phyloP scores from a whole-genome alignment of 2,113 vertebrate species.

The Capra hircus region DNA sequence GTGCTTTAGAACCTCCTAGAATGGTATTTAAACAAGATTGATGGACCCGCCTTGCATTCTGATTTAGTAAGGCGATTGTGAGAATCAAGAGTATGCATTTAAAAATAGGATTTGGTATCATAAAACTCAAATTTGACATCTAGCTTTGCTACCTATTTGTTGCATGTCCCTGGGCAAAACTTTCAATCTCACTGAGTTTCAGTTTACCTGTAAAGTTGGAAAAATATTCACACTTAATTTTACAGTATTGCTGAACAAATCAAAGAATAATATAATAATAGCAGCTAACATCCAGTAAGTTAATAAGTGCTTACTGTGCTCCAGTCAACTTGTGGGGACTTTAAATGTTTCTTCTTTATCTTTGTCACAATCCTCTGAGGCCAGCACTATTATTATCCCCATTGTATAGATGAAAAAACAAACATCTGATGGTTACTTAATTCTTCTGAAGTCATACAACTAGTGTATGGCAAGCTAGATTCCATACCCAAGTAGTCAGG shows the following conservation, averaged over 20 bases:
- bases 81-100: background rate
- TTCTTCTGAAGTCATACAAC: background rate
- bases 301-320: background rate
- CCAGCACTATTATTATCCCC: background rate
- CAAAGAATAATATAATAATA: background rate
- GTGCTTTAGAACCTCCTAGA: background rate
- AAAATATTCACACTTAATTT: background rate
- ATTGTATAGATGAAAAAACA: background rate
- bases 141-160: background rate
- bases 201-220: background rate
- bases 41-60: background rate
- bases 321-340: background rate
- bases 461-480: background rate
- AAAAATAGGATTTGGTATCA: background rate
- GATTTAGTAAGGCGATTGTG: background rate
- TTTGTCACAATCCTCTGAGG: background rate
- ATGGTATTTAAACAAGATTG: background rate
- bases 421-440: background rate
- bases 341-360: background rate
- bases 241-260: background rate
- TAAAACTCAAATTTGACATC: background rate
- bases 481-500: background rate
- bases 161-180: background rate
- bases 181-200: background rate
- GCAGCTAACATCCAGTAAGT: background rate